Conservation (phyloP, 2,888 invertebrate species). For the Helobdella robusta region DNA sequence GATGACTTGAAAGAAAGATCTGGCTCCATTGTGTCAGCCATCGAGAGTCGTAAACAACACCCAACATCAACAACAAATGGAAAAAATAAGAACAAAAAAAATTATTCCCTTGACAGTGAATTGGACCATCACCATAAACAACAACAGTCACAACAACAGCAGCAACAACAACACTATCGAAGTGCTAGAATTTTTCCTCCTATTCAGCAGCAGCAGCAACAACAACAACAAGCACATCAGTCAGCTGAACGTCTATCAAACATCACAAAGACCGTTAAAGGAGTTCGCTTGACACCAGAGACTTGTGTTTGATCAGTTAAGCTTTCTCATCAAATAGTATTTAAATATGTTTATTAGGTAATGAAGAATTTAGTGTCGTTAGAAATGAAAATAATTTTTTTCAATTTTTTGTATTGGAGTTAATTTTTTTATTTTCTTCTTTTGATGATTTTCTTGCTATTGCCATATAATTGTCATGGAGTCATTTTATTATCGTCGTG, state of each 20-base stretch:
- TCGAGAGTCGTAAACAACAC: neutral
- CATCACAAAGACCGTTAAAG: constrained; percentile 19
- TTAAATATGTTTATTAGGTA: no score
- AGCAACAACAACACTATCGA: neutral
- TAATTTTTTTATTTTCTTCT: no score
- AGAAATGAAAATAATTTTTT: no score
- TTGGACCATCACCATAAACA: neutral
- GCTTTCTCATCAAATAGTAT: no score
- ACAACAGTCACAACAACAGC: constrained; percentile 6
- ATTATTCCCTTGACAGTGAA: constrained; percentile 18
- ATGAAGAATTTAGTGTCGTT: no score
- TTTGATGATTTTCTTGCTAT: no score
- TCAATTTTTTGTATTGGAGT: no score
- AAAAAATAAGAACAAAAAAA: constrained; percentile 7
- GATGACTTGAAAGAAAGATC: neutral
- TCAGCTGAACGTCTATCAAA: constrained; percentile 21
- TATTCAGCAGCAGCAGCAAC: neutral
- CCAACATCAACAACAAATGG: no score
- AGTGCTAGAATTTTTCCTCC: constrained; percentile 8
- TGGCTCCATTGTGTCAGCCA: neutral
- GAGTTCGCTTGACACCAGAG: constrained; percentile 26
- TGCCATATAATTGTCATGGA: no score
- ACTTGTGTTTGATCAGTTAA: constrained; percentile 30
- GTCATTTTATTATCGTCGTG: no score
- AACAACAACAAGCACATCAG: constrained; percentile 5